Conservation (phyloP, 2,113 vertebrate species). For the Naja naja region DNA sequence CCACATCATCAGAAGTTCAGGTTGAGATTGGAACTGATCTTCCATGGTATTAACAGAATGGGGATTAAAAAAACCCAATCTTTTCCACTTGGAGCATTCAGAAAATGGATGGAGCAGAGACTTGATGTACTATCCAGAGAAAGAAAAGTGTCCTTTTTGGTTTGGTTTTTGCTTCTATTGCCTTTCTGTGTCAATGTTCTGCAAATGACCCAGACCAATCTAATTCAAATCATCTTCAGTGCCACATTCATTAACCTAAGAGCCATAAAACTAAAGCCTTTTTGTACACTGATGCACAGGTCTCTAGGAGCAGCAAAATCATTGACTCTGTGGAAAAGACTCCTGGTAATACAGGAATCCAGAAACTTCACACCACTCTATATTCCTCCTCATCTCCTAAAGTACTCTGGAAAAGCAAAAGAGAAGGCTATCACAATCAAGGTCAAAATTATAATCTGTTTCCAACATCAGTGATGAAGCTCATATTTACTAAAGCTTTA, state of each 20-base stretch:
- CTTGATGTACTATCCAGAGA: neutral
- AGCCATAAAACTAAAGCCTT: neutral
- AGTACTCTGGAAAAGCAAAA: neutral
- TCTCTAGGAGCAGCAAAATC: neutral
- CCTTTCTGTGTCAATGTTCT: neutral
- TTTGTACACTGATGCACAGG: neutral
- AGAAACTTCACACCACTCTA: neutral
- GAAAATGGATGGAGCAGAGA: neutral
- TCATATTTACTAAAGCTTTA: neutral
- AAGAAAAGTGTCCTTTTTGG: neutral
- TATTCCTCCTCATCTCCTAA: neutral
- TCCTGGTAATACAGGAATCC: neutral
- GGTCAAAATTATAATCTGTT: neutral
- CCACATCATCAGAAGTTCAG: neutral
- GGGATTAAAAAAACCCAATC: neutral
- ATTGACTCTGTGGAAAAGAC: neutral
- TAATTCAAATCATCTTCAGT: neutral
- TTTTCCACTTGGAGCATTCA: neutral
- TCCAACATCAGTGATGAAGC: neutral
- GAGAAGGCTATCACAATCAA: neutral
- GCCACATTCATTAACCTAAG: neutral
- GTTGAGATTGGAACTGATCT: constrained; percentile 6
- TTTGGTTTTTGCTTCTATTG: neutral
- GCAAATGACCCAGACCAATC: neutral
- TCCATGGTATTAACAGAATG: neutral